phyloP scores from a whole-genome alignment of 1,140 invertebrate species.

The Capitella teleta region DNA sequence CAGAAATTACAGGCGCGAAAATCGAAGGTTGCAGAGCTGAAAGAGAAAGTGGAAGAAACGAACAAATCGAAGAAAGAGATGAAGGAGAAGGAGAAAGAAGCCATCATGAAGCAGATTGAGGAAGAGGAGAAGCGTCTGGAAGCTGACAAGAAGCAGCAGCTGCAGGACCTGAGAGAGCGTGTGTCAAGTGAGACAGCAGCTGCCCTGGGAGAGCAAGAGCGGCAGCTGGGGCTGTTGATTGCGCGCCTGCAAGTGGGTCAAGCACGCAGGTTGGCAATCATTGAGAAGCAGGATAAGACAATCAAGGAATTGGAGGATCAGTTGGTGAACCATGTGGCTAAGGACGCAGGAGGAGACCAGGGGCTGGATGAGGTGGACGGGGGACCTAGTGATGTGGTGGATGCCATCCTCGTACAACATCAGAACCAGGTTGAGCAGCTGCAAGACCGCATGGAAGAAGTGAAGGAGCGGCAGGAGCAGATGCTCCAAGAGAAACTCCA shows the following conservation, averaged over 20 bases:
- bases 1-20: conserved; percentile 24
- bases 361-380: neutral
- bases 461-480: conserved; percentile 23
- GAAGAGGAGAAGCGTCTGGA: conserved; percentile 22
- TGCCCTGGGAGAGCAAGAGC: conserved; percentile 26
- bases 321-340: neutral
- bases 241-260: conserved; percentile 34
- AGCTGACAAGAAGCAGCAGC: conserved; percentile 7
- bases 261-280: conserved; percentile 28
- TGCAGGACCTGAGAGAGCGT: conserved; percentile 14
- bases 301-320: conserved; percentile 30
- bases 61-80: conserved; percentile 16
- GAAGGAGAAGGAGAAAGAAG: conserved; percentile 24
- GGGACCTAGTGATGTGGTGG: neutral
- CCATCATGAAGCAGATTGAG: too few species aligned
- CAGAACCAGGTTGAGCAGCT: conserved; percentile 23
- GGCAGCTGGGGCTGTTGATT: conserved; percentile 26
- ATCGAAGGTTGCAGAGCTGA: conserved; percentile 22
- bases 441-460: conserved; percentile 23
- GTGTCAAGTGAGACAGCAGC: conserved; percentile 27
- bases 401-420: neutral
- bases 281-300: conserved; percentile 31
- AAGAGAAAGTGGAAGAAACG: conserved; percentile 19
- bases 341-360: neutral
- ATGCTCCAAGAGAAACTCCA: conserved; percentile 27